Evolutionary conservation across 2,113 vertebrate genomes (phyloP).

Genomic region (Plotosus lineatus): DNA sequence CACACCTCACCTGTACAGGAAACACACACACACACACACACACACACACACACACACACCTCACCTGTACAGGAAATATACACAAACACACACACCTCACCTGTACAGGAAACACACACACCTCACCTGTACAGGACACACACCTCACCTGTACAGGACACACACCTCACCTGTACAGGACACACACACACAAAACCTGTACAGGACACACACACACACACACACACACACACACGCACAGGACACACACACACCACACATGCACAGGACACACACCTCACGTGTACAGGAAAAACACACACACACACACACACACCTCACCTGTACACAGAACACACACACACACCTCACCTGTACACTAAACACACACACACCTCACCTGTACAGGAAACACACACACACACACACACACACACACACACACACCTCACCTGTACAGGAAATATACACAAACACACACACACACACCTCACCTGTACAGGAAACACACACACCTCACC

Average conservation of each 20-base stretch:
- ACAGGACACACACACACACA: constrained; percentile 4
- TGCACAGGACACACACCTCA: constrained; percentile 96
- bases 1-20: not conserved
- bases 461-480: not conserved
- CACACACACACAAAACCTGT: not conserved
- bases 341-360: not conserved
- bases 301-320: too few relatives aligned
- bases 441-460: constrained; percentile 1
- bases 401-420: not conserved
- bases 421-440: too few relatives aligned
- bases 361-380: not conserved
- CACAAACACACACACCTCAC: too few relatives aligned
- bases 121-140: not conserved
- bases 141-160: too few relatives aligned
- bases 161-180: not conserved
- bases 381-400: too few relatives aligned
- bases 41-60: constrained; percentile 54
- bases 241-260: too few relatives aligned
- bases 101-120: too few relatives aligned
- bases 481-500: constrained; percentile 92
- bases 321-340: too few relatives aligned
- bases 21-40: constrained; percentile 95
- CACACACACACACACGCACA: not conserved
- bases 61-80: too few relatives aligned
- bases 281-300: constrained; percentile 80